These are phyloP conservation scores for Hypomesus transpacificus DNA, from an alignment of 2,113 vertebrate species.

Conservation along the genomic window DNA sequence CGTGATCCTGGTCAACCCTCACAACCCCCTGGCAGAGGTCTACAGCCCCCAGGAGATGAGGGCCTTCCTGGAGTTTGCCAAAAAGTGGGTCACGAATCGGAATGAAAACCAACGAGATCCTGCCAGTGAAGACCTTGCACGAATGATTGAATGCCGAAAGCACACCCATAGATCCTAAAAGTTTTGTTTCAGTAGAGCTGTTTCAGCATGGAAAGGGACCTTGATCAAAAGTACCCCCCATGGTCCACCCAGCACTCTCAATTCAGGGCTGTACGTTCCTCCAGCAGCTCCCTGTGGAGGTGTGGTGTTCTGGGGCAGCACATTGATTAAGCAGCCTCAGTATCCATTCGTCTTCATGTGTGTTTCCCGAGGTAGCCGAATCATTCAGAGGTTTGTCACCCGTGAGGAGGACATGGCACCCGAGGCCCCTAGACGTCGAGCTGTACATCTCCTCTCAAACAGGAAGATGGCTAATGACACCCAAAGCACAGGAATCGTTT, in stretches of 20 bases:
- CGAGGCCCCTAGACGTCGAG: slow-evolving; percentile 19
- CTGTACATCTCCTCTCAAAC: slow-evolving; percentile 33
- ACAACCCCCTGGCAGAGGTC: slow-evolving; percentile 91
- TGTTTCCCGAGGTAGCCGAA: slow-evolving; percentile 10
- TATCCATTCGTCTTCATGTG: neutral
- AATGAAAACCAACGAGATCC: no score
- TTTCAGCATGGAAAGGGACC: no score
- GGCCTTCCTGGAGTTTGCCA: slow-evolving; percentile 89
- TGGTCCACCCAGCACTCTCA: no score
- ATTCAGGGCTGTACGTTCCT: no score
- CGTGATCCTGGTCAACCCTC: slow-evolving; percentile 90
- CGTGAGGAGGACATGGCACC: slow-evolving; percentile 32
- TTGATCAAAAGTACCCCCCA: no score
- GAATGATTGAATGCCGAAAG: no score
- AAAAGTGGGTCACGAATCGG: slow-evolving; percentile 74
- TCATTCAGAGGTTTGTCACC: slow-evolving; percentile 10
- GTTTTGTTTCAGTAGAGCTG: no score
- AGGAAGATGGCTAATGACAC: no score
- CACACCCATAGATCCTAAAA: no score
- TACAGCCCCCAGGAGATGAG: slow-evolving; percentile 83
- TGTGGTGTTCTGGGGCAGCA: neutral
- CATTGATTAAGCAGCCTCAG: slow-evolving; percentile 5
- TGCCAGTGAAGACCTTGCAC: no score
- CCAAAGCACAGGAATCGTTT: no score
- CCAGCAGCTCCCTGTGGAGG: no score